A percentile compares a stretch with the other conserved stretches of the same genome.
These are phyloP conservation scores for Malacosoma neustria DNA, from an alignment of 2,888 invertebrate species.

Conservation along the genomic window DNA sequence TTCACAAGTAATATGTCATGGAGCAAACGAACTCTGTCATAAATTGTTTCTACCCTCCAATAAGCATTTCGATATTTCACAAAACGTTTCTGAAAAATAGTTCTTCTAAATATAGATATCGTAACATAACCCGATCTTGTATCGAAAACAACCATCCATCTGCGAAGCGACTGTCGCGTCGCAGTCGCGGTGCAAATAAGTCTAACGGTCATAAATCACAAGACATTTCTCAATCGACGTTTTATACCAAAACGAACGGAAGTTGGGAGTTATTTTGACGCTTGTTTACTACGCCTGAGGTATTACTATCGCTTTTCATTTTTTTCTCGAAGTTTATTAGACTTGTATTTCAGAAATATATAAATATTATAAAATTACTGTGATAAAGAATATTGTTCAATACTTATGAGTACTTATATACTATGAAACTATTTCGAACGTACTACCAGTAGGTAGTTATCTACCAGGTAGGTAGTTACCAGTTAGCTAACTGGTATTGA, in stretches of 20 bases:
- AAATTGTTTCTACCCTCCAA: not conserved
- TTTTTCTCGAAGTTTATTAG: constrained; percentile 8
- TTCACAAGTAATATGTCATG: not conserved
- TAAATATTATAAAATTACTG: no score
- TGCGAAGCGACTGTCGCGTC: not conserved
- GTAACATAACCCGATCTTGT: not conserved
- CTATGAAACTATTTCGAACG: no score
- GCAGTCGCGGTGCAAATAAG: constrained; percentile 28
- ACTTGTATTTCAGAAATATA: no score
- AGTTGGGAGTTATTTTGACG: constrained; percentile 32
- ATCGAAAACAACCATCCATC: not conserved
- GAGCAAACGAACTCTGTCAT: not conserved
- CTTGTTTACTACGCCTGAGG: constrained; percentile 23
- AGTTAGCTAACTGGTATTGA: no score
- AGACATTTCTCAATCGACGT: constrained; percentile 42
- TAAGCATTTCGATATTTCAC: not conserved
- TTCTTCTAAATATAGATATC: not conserved
- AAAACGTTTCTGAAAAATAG: not conserved
- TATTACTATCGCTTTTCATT: constrained; percentile 11
- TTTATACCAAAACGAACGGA: constrained; percentile 44
- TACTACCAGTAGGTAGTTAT: no score
- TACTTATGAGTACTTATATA: no score
- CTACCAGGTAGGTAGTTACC: no score
- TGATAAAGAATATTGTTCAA: no score
- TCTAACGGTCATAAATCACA: constrained; percentile 39